Conservation (phyloP, 1,140 invertebrate genomes). For the Neodiprion pinetum region DNA sequence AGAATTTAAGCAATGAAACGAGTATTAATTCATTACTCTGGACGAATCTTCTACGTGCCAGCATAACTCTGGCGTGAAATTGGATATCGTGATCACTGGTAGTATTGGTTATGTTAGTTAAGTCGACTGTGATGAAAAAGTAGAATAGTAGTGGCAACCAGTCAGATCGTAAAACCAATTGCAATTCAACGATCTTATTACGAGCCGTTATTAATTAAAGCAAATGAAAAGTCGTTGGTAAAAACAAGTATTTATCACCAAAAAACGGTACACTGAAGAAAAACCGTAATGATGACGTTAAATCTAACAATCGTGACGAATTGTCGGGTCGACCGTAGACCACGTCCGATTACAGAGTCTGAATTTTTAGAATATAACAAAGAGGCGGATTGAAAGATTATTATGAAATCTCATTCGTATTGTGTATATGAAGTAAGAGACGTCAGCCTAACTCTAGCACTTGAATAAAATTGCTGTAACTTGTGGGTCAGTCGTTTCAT, state of each 20-base stretch:
- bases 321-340: neutral
- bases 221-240: neutral
- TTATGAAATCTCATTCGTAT: neutral
- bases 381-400: neutral
- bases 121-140: too few species aligned
- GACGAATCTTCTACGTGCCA: constrained; percentile 24
- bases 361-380: neutral
- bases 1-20: too few species aligned
- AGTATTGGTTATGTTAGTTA: too few species aligned
- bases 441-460: constrained; percentile 19
- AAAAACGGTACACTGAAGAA: neutral
- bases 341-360: neutral
- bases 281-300: constrained; percentile 1
- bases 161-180: too few species aligned
- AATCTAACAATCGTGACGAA: neutral
- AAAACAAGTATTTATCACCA: neutral
- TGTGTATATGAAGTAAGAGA: neutral
- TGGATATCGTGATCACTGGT: too few species aligned
- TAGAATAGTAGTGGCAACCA: too few species aligned
- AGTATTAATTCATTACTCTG: constrained; percentile 11
- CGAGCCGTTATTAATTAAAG: too few species aligned
- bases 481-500: constrained; percentile 45
- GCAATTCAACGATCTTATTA: too few species aligned
- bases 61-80: too few species aligned
- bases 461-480: constrained; percentile 37